A percentile compares a stretch with the other conserved stretches of the same genome.
Conservation (phyloP, 1,140 invertebrate species). For the Ctenoplectra terminalis region DNA sequence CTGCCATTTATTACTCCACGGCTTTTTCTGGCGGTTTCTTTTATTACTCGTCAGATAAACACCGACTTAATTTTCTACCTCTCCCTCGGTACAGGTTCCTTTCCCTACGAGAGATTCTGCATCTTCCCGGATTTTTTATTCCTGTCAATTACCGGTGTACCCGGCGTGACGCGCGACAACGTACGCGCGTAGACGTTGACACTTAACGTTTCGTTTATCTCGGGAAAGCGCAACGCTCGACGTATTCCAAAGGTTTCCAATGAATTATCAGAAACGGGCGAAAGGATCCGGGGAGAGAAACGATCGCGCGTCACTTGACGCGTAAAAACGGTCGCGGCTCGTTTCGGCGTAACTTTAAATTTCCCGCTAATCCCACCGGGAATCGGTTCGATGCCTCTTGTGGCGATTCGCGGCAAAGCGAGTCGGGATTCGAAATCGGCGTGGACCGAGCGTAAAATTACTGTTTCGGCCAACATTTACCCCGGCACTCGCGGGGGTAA, state of each 20-base stretch:
- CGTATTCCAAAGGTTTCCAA: not conserved
- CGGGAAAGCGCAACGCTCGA: not conserved
- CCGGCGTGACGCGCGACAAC: too few species aligned
- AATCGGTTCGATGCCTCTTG: constrained; percentile 67
- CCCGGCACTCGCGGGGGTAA: constrained; percentile 73
- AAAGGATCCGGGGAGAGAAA: not conserved
- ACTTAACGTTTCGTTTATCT: too few species aligned
- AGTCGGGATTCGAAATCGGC: constrained; percentile 70
- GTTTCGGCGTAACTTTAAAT: constrained; percentile 50
- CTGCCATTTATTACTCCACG: constrained; percentile 33
- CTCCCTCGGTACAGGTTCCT: not conserved
- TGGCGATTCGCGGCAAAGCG: constrained; percentile 78
- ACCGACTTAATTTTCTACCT: not conserved
- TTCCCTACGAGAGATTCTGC: not conserved
- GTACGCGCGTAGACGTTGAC: too few species aligned
- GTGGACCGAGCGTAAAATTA: constrained; percentile 78
- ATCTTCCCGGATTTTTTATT: not conserved
- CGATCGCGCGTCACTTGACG: constrained; percentile 18
- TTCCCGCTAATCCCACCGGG: constrained; percentile 63
- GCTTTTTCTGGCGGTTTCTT: constrained; percentile 1
- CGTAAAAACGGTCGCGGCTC: constrained; percentile 29
- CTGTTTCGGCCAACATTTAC: constrained; percentile 82
- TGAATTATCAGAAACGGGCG: not conserved
- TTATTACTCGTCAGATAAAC: constrained; percentile 14
- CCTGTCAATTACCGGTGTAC: not conserved